Conservation (phyloP, 2,888 invertebrate genomes). For the Athetis lepigone region DNA sequence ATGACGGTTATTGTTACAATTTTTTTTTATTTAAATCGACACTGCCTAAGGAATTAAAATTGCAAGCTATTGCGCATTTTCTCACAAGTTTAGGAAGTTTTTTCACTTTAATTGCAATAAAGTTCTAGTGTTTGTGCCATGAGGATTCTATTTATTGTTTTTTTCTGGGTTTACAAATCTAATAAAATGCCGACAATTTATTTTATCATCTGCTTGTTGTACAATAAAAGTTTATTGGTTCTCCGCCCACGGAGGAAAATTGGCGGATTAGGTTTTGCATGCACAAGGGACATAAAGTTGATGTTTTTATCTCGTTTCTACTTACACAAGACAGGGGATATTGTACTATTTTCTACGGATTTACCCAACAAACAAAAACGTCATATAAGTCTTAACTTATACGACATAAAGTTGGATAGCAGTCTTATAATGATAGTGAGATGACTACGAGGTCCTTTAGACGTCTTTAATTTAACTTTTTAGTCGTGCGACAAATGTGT, state of each 20-base stretch:
- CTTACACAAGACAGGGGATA: no score
- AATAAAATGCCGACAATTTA: slow-evolving; percentile 9
- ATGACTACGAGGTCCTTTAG: no score
- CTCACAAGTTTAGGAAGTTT: not conserved
- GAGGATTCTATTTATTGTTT: not conserved
- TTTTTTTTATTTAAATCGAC: slow-evolving; percentile 10
- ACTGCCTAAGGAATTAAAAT: not conserved
- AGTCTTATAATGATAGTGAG: no score
- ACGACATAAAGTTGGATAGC: no score
- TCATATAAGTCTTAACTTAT: no score
- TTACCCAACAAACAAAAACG: no score
- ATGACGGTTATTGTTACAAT: slow-evolving; percentile 17
- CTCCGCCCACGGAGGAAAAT: not conserved
- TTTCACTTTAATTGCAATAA: not conserved
- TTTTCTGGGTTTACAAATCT: slow-evolving; percentile 4
- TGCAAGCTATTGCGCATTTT: not conserved
- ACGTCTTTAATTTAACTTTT: no score
- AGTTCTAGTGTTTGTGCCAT: not conserved
- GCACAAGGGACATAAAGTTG: slow-evolving; percentile 9
- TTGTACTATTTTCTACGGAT: no score
- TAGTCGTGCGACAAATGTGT: no score
- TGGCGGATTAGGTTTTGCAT: slow-evolving; percentile 11
- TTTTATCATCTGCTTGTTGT: slow-evolving; percentile 11
- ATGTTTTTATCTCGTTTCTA: not conserved
- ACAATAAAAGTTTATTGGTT: slow-evolving; percentile 19